Evolutionary conservation across 1,140 invertebrate species (phyloP), one percentile per base, ranked within the genome.

Genomic region (Penaeus indicus): DNA sequence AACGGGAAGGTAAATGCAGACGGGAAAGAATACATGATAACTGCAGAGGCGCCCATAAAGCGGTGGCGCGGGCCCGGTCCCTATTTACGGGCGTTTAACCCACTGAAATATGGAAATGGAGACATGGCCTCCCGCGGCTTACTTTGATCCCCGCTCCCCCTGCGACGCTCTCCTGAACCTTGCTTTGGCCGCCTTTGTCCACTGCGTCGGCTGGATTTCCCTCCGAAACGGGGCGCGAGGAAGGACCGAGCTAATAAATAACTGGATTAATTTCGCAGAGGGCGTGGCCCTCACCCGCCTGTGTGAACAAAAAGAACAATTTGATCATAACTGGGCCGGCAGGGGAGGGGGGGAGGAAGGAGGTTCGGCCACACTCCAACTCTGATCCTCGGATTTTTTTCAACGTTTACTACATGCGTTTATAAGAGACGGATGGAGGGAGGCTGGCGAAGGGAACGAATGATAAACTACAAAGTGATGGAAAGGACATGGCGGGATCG

Each of bases 81-180:
- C 72, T 19, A 32, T 75, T 75, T 19, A 38, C 27, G 72, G 72
- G 72, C 72, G 72, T 75, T 75, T 75, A 75, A 75, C 25, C 72
- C 72, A 38, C 72, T 25, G 42, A 75, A 75, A 75, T 75, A 75
- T 75, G 72, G 72, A 32, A 75, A 75, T 75, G 72, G 72, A 75
- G 72, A 75, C 72, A 38, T 21, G 72, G 72, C 42, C 72, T 32
- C 72, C n/a, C 27, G 72, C 72, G 72, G 72, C 42, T n/a, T 10
- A 19, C 69, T 75, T 75, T 75, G 72, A 75, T 75, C 72, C 27
- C 27, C 27, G 4, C 27, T 21, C 27, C 27, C 42, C 72, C 42
- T 18, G 42, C 27, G 27, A 16, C n/a, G 8, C 42, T 54, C 54
- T 13, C 54, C 54, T 54, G 16, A 2, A 16, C 72, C 72, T 75